A percentile compares a stretch with the other conserved stretches of the same genome.
These are phyloP conservation scores for Melanaphis sacchari DNA, from an alignment of 1,140 invertebrate genomes.

Conservation along the genomic window DNA sequence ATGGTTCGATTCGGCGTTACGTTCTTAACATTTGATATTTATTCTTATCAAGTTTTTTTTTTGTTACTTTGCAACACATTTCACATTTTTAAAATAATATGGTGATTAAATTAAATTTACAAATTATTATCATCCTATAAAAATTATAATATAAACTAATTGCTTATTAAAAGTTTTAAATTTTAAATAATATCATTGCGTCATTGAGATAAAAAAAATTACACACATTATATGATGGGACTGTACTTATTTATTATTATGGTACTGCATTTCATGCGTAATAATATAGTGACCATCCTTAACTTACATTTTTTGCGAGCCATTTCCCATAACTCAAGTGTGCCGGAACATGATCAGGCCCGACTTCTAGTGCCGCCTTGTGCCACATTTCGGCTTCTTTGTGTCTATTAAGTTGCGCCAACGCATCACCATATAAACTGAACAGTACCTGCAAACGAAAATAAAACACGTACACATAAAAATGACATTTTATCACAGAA, in stretches of 20 bases:
- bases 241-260: no score
- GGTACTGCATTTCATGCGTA: not conserved
- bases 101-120: no score
- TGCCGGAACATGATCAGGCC: slow-evolving; percentile 72
- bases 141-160: not conserved
- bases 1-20: no score
- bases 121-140: not conserved
- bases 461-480: not conserved
- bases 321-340: slow-evolving; percentile 92
- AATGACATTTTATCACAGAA: not conserved
- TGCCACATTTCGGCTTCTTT: slow-evolving; percentile 72
- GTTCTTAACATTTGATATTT: no score
- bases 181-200: not conserved
- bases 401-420: slow-evolving; percentile 67
- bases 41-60: no score
- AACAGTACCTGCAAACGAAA: slow-evolving; percentile 62
- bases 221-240: no score
- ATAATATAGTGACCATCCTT: not conserved
- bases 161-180: not conserved
- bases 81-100: no score
- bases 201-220: not conserved
- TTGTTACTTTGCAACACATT: no score
- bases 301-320: slow-evolving; percentile 85
- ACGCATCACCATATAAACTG: slow-evolving; percentile 63
- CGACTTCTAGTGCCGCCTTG: slow-evolving; percentile 68